phyloP scores from a whole-genome alignment of 2,888 invertebrate genomes.

The Dichetophora obliterata region DNA sequence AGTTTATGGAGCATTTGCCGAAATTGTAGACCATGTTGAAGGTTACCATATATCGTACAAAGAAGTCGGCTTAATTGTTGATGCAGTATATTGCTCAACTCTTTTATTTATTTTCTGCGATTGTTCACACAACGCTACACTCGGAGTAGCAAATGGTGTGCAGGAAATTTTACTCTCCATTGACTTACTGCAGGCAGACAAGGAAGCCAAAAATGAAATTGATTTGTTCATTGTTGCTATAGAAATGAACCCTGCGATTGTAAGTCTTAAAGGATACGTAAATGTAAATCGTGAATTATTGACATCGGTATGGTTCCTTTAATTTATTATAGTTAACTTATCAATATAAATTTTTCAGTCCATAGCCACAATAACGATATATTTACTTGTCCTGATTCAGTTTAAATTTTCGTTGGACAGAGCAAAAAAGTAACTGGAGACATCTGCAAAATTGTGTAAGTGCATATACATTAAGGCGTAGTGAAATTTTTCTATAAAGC shows the following conservation, averaged over 20 bases:
- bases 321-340: no score
- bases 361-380: constrained; percentile 76
- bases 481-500: no score
- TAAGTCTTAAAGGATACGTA: constrained; percentile 77
- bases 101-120: constrained; percentile 77
- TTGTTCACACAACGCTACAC: constrained; percentile 77
- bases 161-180: constrained; percentile 75
- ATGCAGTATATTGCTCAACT: constrained; percentile 74
- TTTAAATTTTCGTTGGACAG: constrained; percentile 74
- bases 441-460: no score
- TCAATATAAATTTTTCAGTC: constrained; percentile 70
- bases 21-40: constrained; percentile 74
- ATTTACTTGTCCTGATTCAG: constrained; percentile 76
- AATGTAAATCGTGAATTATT: constrained; percentile 76
- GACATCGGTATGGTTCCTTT: constrained; percentile 72
- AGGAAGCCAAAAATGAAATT: constrained; percentile 76
- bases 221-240: constrained; percentile 79
- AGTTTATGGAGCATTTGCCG: constrained; percentile 77
- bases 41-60: constrained; percentile 75
- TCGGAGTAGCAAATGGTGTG: constrained; percentile 76
- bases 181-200: constrained; percentile 73
- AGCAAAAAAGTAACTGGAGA: constrained; percentile 13
- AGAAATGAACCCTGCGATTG: constrained; percentile 79
- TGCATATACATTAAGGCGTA: no score
- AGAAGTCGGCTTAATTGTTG: constrained; percentile 77